A percentile compares a stretch with the other conserved stretches of the same genome.
These are phyloP conservation scores for Hiodon tergisus DNA, from an alignment of 2,113 vertebrate genomes.

Conservation along the genomic window DNA sequence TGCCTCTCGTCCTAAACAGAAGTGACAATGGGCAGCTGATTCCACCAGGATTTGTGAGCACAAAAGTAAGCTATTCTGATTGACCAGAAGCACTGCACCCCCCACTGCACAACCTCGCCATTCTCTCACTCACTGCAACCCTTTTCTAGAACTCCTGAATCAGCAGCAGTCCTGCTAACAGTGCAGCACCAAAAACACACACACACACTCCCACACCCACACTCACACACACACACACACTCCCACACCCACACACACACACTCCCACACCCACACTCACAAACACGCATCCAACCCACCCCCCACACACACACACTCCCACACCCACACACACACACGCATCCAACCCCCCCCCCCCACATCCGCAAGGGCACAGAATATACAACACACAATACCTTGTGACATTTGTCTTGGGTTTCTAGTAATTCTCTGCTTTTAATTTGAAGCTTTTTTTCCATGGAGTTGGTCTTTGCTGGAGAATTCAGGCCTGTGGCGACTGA, in stretches of 20 bases:
- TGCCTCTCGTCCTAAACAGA: conserved; percentile 34
- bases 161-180: conserved; percentile 36
- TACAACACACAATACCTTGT: conserved; percentile 69
- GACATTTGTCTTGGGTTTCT: conserved; percentile 98
- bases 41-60: conserved; percentile 46
- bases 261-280: background rate
- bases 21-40: conserved; percentile 41
- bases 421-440: conserved; percentile 96
- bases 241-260: conserved; percentile 5
- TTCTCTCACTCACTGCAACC: conserved; percentile 18
- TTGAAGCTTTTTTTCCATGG: conserved; percentile 97
- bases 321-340: background rate
- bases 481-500: conserved; percentile 81
- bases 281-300: too few relatives aligned
- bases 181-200: conserved; percentile 1
- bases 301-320: conserved; percentile 15
- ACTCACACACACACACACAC: conserved; percentile 19
- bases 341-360: too few relatives aligned
- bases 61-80: conserved; percentile 34
- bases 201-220: conserved; percentile 10
- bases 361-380: background rate
- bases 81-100: conserved; percentile 16
- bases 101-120: conserved; percentile 22
- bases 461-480: conserved; percentile 95
- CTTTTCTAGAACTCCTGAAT: conserved; percentile 44